Evolutionary conservation across 2,113 vertebrate genomes (phyloP), one percentile per base, ranked within the genome.

Genomic region (human): DNA sequence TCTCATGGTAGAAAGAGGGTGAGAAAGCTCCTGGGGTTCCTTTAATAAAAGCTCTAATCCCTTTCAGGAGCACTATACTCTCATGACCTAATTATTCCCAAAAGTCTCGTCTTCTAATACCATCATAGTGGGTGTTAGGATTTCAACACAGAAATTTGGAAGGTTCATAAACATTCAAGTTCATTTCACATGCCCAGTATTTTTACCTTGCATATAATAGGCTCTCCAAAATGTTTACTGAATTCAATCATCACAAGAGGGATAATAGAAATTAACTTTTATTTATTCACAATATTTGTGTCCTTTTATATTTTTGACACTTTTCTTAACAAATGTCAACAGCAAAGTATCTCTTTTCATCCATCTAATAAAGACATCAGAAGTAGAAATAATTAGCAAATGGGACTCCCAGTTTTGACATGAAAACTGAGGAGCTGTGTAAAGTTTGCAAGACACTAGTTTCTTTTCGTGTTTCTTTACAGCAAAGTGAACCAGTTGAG

Each of bases 381-480:
- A 91, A 75, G 38, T 52, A 45, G 40, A 92, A 92, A 38, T 9
- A 43, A 59, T 8, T 55, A 89, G 30, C 72, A 80, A 64, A 80
- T 94, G 83, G 17, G 8, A 48, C 43, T 87, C 30, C 80, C 30
- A 72, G 12, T 92, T 97, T 96, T 70, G 32, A 90, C 32, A 43
- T 86, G 59, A 85, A 97, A 94, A 78, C 23, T 82, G 75, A 83
- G 86, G 68, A 89, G 4, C 50, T 64, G 8, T 68, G 20, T 75
- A 61, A 80, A 82, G n/a, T 78, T 93, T 81, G 13, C 27, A 78
- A 72, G 72, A 70, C 25, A 40, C 50, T 40, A 81, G 32, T 8
- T 90, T 90, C 35, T 50, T 90, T 59, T 92, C 32, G 5, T 93
- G 75, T 94, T 97, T 92, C 90, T 27, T 70, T 96, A 82, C 40